Evolutionary conservation across 2,113 vertebrate species (phyloP).

Genomic region (Oncorhynchus masou): DNA sequence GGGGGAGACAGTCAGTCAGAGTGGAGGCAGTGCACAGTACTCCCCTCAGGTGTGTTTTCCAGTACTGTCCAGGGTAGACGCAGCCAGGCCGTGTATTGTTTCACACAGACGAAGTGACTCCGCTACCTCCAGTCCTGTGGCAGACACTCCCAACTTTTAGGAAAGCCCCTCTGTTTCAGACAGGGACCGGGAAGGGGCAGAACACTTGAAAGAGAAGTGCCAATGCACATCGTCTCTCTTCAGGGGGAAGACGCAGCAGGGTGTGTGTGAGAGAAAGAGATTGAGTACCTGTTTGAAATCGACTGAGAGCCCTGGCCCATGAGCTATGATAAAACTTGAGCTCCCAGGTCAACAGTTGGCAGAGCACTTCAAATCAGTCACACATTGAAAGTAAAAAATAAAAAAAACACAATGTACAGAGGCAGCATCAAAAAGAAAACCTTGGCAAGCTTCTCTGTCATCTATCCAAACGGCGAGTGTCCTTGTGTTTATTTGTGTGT

Average conservation of each 20-base stretch:
- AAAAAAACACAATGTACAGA: not conserved
- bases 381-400: not conserved
- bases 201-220: slow-evolving; percentile 4
- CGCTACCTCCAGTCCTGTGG: no score
- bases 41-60: slow-evolving; percentile 19
- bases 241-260: not conserved
- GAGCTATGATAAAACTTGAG: slow-evolving; percentile 4
- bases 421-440: not conserved
- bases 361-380: not conserved
- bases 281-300: not conserved
- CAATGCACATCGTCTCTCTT: slow-evolving; percentile 3
- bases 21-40: slow-evolving; percentile 6
- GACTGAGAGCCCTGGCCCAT: not conserved
- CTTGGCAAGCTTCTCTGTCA: not conserved
- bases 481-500: not conserved
- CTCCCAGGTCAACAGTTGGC: not conserved
- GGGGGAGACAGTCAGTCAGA: no score
- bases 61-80: slow-evolving; percentile 9
- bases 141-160: not conserved
- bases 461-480: not conserved
- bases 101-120: no score
- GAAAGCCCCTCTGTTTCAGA: not conserved
- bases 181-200: not conserved
- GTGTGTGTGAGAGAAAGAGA: not conserved
- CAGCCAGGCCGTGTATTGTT: no score